phyloP scores from a whole-genome alignment of 2,888 invertebrate genomes.

The Megalurothrips usitatus region DNA sequence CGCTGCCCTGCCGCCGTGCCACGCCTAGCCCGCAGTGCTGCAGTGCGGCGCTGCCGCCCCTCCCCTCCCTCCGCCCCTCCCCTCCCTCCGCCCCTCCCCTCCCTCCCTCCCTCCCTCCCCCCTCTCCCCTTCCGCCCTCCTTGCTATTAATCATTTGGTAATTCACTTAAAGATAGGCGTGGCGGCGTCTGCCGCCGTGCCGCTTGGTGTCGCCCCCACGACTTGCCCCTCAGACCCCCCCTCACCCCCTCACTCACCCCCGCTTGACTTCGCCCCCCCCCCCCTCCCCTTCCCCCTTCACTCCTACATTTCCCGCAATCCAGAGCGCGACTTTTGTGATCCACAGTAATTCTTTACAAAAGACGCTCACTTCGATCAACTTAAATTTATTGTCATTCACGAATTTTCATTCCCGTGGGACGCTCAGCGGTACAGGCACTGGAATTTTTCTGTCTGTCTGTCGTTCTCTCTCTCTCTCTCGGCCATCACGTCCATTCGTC shows the following conservation, averaged over 20 bases:
- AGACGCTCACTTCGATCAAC: too few species aligned
- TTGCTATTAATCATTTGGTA: conserved; percentile 14
- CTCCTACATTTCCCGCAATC: too few species aligned
- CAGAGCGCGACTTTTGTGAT: too few species aligned
- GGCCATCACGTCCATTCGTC: too few species aligned
- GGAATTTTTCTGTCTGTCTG: neutral
- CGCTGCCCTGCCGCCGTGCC: neutral
- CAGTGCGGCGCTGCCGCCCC: neutral
- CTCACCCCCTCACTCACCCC: neutral
- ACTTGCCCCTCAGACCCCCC: too few species aligned
- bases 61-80: neutral
- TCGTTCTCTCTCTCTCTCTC: neutral
- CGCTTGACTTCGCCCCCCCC: neutral
- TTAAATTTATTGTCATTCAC: too few species aligned
- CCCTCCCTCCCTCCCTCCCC: neutral
- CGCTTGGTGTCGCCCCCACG: neutral
- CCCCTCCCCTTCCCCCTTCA: too few species aligned
- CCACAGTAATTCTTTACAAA: too few species aligned
- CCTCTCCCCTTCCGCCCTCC: neutral
- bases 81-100: neutral
- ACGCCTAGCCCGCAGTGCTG: neutral
- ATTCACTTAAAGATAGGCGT: conserved; percentile 17
- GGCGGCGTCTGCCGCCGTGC: neutral
- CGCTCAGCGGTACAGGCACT: too few species aligned
- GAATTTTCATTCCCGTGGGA: too few species aligned